A percentile compares a stretch with the other conserved stretches of the same genome.
Conservation (phyloP, 2,797 vertebrate species). For the Emydoidea blandingii region DNA sequence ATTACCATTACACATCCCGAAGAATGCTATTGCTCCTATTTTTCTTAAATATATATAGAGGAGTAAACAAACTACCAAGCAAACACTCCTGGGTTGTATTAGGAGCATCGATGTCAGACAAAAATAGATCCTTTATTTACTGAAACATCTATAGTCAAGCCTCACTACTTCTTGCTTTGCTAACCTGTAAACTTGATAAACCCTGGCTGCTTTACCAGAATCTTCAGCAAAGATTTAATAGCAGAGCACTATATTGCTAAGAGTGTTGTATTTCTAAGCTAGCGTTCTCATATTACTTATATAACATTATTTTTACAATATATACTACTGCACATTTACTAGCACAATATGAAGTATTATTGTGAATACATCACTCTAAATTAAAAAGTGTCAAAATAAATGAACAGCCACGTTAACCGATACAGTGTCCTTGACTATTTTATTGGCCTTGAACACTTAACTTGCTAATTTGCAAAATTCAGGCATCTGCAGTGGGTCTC, state of each 20-base stretch:
- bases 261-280: slow-evolving; percentile 20
- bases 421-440: slow-evolving; percentile 62
- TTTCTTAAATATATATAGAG: slow-evolving; percentile 38
- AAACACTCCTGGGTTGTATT: slow-evolving; percentile 25
- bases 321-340: background rate
- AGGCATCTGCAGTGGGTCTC: slow-evolving; percentile 53
- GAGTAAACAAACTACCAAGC: slow-evolving; percentile 57
- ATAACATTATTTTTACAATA: slow-evolving; percentile 44
- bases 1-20: background rate
- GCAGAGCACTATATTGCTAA: background rate
- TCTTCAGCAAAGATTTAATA: slow-evolving; percentile 50
- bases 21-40: slow-evolving; percentile 22
- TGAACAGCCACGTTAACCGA: slow-evolving; percentile 61
- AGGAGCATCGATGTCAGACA: slow-evolving; percentile 55
- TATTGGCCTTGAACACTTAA: slow-evolving; percentile 62
- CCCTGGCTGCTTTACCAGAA: background rate
- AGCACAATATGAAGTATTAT: slow-evolving; percentile 24
- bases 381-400: slow-evolving; percentile 72
- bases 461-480: slow-evolving; percentile 68
- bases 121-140: slow-evolving; percentile 56
- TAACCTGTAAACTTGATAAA: slow-evolving; percentile 62
- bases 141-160: slow-evolving; percentile 58
- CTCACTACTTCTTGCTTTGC: slow-evolving; percentile 51
- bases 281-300: slow-evolving; percentile 5
- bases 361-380: slow-evolving; percentile 67